Evolutionary conservation across 1,140 invertebrate species (phyloP).

Genomic region (Trichoplusia ni): DNA sequence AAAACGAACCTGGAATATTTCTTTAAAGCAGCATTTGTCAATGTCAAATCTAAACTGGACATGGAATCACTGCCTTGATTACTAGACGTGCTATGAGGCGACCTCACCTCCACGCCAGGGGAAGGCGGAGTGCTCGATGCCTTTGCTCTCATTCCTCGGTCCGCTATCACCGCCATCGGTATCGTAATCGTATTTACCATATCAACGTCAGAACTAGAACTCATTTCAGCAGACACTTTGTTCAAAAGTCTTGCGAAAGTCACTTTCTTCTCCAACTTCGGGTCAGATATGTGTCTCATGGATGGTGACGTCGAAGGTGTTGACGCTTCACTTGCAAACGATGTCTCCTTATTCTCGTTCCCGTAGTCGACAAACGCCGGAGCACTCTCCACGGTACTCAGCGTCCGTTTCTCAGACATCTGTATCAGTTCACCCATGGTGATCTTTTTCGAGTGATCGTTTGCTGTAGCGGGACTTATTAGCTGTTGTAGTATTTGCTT

Average conservation of each 20-base stretch:
- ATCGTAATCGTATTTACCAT: conserved; percentile 80
- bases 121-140: conserved; percentile 80
- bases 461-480: conserved; percentile 79
- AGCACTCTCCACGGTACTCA: conserved; percentile 74
- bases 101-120: conserved; percentile 81
- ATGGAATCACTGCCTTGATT: conserved; percentile 88
- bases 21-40: conserved; percentile 74
- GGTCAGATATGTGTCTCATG: conserved; percentile 82
- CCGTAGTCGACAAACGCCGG: conserved; percentile 74
- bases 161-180: conserved; percentile 74
- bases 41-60: conserved; percentile 84
- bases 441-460: conserved; percentile 82
- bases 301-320: conserved; percentile 77
- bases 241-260: conserved; percentile 88
- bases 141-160: conserved; percentile 69
- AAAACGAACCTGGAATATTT: conserved; percentile 71
- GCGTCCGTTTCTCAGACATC: conserved; percentile 83
- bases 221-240: conserved; percentile 88
- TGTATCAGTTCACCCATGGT: conserved; percentile 86
- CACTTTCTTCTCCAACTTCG: conserved; percentile 88
- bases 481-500: conserved; percentile 89
- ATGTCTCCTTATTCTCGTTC: conserved; percentile 81
- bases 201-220: conserved; percentile 85
- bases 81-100: conserved; percentile 84
- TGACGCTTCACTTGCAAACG: conserved; percentile 80